Base-by-base conservation (phyloP, 2,113 vertebrate species). In the Hippocampus comes region DNA sequence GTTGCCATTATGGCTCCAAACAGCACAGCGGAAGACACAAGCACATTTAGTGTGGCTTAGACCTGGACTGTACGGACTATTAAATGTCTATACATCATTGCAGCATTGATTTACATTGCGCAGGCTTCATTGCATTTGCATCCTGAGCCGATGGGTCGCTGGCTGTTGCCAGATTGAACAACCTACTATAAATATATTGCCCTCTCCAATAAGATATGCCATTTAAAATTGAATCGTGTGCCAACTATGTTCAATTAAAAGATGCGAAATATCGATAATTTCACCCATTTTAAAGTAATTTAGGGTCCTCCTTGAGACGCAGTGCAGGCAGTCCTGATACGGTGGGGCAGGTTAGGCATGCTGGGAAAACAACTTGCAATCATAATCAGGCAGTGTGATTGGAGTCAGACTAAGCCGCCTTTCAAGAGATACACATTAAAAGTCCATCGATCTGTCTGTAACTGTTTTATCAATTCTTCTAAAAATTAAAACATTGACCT, bases 401-500 rank as follows among this genome's bases (percentile, higher is more conserved):
- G 59, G 65, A 27, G 76, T 30, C 18, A 59, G 76, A 74, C 74
- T 78, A 76, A 84, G 80, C 83, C 49, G 56, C 68, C 56, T 67
- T 77, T 90, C 76, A 82, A 71, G 73, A 76, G 71, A 49, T 5
- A 41, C 77, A 87, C 87, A 89, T 90, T 87, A 89, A 90, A 91
- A 81, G 75, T 25, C 80, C 83, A 91, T 91, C 83, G 89, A 92
- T 88, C 87, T 59, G 8, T 66, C 79, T 77, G 75, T 87, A 86
- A 89, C 88, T 90, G 89, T 89, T 90, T 89, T 88, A 89, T 90
- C 82, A 85, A 82, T 91, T 91, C 87, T 70, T 80, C 83, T 2
- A 86, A 91, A 90, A 91, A 89, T 87, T 85, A 86, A 88, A 38
- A 88, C 84, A 86, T 78, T 86, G 87, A 86, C 83, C 85, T 78